Conservation (phyloP, 2,888 invertebrate species). For the Zele albiditarsus region DNA sequence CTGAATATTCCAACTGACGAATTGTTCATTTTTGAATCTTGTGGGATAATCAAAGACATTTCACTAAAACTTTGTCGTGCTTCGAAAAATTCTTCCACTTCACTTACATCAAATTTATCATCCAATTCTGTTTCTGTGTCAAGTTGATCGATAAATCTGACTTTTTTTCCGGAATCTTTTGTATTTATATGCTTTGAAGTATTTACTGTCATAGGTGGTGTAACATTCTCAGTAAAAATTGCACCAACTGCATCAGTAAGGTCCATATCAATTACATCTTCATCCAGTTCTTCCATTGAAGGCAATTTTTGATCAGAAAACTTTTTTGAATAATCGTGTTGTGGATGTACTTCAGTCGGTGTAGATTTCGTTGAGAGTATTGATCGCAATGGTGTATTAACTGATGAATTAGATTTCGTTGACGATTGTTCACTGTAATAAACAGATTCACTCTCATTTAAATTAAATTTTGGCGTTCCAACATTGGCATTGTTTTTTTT, state of each 20-base stretch:
- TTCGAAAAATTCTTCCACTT: slow-evolving; percentile 56
- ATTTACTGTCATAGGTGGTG: not conserved
- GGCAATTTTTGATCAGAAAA: slow-evolving; percentile 40
- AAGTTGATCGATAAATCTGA: slow-evolving; percentile 61
- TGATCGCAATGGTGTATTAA: slow-evolving; percentile 49
- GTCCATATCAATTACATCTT: slow-evolving; percentile 46
- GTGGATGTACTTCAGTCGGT: slow-evolving; percentile 13
- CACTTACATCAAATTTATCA: slow-evolving; percentile 38
- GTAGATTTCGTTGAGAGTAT: slow-evolving; percentile 42
- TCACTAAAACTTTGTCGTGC: slow-evolving; percentile 53
- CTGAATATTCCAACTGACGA: slow-evolving; percentile 30
- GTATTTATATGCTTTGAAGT: slow-evolving; percentile 1
- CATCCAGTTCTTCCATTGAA: slow-evolving; percentile 48
- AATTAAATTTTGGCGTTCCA: slow-evolving; percentile 1
- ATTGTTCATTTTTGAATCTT: not conserved
- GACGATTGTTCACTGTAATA: slow-evolving; percentile 36
- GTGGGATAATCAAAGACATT: slow-evolving; percentile 21
- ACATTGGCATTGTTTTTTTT: slow-evolving; percentile 25
- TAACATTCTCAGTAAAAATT: slow-evolving; percentile 10
- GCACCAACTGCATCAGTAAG: slow-evolving; percentile 26
- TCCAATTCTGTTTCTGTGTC: slow-evolving; percentile 32
- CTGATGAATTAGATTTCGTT: slow-evolving; percentile 40
- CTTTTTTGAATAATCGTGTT: slow-evolving; percentile 32
- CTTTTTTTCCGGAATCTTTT: slow-evolving; percentile 55
- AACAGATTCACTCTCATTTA: slow-evolving; percentile 35